A percentile compares a stretch with the other conserved stretches of the same genome.
These are phyloP conservation scores for Atractosteus spatula DNA, from an alignment of 2,113 vertebrate species.

Conservation along the genomic window DNA sequence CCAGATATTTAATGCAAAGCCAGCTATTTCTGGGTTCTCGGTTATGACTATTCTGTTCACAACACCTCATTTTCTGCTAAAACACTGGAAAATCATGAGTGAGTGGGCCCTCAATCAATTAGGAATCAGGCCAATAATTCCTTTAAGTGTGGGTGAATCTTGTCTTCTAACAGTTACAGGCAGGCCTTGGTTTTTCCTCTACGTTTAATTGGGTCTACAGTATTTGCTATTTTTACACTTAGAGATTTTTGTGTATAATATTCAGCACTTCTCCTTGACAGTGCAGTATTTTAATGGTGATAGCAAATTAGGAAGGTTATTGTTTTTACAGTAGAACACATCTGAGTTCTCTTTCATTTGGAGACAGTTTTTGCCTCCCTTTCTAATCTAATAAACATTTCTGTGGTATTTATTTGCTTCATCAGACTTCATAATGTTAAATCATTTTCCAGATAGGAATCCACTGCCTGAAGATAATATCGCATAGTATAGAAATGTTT, in stretches of 20 bases:
- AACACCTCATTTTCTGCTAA: slow-evolving; percentile 12
- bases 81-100: slow-evolving; percentile 11
- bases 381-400: no score
- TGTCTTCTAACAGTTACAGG: background rate
- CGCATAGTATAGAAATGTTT: background rate
- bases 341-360: background rate
- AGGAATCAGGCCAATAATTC: slow-evolving; percentile 2
- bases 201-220: slow-evolving; percentile 27
- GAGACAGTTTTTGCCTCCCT: no score
- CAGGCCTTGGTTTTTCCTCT: background rate
- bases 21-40: slow-evolving; percentile 3
- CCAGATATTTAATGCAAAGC: background rate
- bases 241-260: slow-evolving; percentile 24
- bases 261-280: slow-evolving; percentile 35
- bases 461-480: background rate
- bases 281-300: slow-evolving; percentile 43
- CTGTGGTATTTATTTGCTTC: background rate
- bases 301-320: slow-evolving; percentile 40
- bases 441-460: background rate
- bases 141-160: background rate
- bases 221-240: slow-evolving; percentile 42
- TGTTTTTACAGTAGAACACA: slow-evolving; percentile 8
- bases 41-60: slow-evolving; percentile 11
- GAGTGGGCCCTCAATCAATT: slow-evolving; percentile 6
- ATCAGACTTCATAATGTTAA: background rate